Base-by-base conservation (phyloP, 2,888 invertebrate species). In the Nipponacmea schrenckii region DNA sequence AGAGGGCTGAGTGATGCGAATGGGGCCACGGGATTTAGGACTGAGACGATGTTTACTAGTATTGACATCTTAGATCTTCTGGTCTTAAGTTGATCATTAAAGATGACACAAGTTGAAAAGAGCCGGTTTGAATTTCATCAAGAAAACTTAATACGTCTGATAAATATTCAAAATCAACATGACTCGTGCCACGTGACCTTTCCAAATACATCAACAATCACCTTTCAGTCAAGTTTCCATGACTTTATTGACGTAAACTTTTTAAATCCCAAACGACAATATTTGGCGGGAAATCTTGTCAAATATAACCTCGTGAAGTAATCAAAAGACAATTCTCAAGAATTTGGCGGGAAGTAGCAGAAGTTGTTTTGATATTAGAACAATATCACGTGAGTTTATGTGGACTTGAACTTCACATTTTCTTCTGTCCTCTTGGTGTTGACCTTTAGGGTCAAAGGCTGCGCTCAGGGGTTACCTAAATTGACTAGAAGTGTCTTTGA, bases 331-430 rank as follows among this genome's bases (percentile, higher is more conserved):
- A 56, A 24, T 56, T 56, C 56, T 24, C 56, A 56, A 56, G 56
- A 20, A 24, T 20, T 56, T 56, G 24, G 56, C 56, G 56, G 56
- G 56, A 56, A 12, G 20, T 56, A 24, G 56, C 56, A 24, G 20
- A 24, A 12, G 56, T 17, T 56, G 56, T 56, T 24, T 56, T 56
- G 20, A 56, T 56, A 24, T 56, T 24, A 56, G 56, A 39, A 14
- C 56, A 56, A 24, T 8, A 56, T 56, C 56, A 56, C 20, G 56
- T 56, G 56, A 24, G 56, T 56, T 56, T 56, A 56, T 56, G 56
- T 56, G 24, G 20, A 56, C 56, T 24, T 20, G n/a, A 20, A 24
- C 24, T 56, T 20, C 20, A 20, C 56, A 24, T 24, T 56, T 24
- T 24, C 24, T 56, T 10, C 56, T 56, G 56, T 20, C 56, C 56